A percentile compares a stretch with the other conserved stretches of the same genome.
Conservation (phyloP, 2,113 vertebrate genomes). For the Morphnarchus princeps region DNA sequence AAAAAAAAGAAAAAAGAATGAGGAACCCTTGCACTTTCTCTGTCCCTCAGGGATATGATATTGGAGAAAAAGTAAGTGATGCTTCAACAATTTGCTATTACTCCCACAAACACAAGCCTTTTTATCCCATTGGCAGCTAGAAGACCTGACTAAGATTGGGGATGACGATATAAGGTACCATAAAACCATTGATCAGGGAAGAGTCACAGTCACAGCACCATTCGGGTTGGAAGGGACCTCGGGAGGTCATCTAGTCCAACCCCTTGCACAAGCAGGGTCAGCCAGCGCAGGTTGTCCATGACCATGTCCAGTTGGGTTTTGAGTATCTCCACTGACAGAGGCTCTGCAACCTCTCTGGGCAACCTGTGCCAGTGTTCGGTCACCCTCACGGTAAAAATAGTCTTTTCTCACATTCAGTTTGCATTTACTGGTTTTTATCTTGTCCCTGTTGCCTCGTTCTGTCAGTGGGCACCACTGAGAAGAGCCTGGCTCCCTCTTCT, state of each 20-base stretch:
- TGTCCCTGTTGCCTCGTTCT: background rate
- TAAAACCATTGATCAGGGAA: background rate
- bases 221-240: background rate
- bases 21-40: background rate
- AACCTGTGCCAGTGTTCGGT: background rate
- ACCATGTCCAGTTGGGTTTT: background rate
- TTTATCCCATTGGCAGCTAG: background rate
- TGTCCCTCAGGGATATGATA: background rate
- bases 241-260: background rate
- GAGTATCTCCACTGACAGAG: background rate
- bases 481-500: background rate
- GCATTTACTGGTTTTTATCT: background rate
- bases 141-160: background rate
- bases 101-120: background rate
- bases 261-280: background rate
- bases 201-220: background rate
- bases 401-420: background rate
- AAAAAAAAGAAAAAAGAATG: background rate
- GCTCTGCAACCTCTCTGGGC: background rate
- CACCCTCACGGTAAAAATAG: background rate
- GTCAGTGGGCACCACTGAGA: background rate
- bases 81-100: background rate
- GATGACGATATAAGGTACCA: background rate
- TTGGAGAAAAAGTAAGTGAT: fast-evolving
- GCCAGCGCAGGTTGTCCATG: background rate